Percentiles rank a stretch among this genome's conserved stretches.
Conservation (phyloP, 2,797 vertebrate species). For the Peromyscus eremicus region DNA sequence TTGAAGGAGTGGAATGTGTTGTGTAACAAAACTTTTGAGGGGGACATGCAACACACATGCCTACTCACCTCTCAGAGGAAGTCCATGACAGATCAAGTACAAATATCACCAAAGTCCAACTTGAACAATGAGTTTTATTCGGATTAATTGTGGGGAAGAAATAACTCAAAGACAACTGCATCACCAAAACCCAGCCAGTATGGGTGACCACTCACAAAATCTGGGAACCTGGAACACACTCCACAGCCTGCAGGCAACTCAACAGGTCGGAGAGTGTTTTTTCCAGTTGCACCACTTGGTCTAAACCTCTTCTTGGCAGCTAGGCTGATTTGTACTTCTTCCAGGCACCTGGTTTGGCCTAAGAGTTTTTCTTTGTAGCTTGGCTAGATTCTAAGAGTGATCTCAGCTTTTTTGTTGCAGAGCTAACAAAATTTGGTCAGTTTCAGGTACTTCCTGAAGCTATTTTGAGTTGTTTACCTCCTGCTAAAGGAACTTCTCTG, state of each 20-base stretch:
- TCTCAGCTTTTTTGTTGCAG: neutral
- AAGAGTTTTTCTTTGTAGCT: neutral
- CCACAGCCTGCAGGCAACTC: neutral
- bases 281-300: neutral
- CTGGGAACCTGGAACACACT: neutral
- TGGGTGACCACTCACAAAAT: too few species aligned
- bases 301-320: neutral
- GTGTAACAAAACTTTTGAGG: neutral
- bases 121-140: neutral
- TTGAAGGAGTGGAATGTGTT: neutral
- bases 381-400: neutral
- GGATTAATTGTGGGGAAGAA: neutral
- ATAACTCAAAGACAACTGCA: neutral
- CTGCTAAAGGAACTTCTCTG: neutral
- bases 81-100: neutral
- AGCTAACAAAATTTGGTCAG: neutral
- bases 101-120: neutral
- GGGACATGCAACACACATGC: neutral
- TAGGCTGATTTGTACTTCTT: neutral
- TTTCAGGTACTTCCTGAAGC: neutral
- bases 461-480: neutral
- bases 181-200: neutral
- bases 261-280: neutral
- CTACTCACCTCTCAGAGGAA: neutral
- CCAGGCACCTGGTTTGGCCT: neutral